Evolutionary conservation across 1,140 invertebrate genomes (phyloP).

Genomic region (Drosophila lacteicornis): DNA sequence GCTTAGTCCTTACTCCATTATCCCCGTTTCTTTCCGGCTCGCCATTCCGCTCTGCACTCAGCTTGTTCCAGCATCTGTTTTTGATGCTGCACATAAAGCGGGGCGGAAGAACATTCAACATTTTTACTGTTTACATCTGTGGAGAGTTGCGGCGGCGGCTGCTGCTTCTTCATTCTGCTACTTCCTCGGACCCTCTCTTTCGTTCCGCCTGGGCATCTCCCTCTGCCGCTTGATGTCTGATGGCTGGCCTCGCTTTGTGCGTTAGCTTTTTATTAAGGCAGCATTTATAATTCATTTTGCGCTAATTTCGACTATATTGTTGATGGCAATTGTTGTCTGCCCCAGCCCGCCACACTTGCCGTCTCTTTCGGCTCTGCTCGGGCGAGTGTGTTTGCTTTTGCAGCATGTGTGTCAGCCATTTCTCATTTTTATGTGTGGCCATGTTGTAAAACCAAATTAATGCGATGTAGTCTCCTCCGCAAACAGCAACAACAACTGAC

Average conservation of each 20-base stretch:
- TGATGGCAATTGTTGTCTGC: slow-evolving; percentile 53
- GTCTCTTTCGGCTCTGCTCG: not conserved
- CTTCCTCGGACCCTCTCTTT: slow-evolving; percentile 19
- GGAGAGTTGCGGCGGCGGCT: slow-evolving; percentile 15
- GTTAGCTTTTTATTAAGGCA: slow-evolving; percentile 63
- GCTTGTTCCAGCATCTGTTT: slow-evolving; percentile 41
- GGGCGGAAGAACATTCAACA: slow-evolving; percentile 48
- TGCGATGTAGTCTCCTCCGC: slow-evolving; percentile 70
- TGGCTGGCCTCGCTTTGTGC: slow-evolving; percentile 51
- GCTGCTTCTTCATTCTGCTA: slow-evolving; percentile 15
- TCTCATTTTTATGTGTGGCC: slow-evolving; percentile 81
- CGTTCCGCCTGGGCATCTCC: not conserved
- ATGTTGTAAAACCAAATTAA: slow-evolving; percentile 83
- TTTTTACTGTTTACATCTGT: slow-evolving; percentile 51
- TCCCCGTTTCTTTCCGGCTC: slow-evolving; percentile 9
- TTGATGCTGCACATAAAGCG: slow-evolving; percentile 52
- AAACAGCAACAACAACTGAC: slow-evolving; percentile 44
- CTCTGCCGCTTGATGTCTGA: slow-evolving; percentile 1
- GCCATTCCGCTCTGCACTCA: slow-evolving; percentile 5
- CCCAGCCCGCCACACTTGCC: not conserved
- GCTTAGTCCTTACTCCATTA: slow-evolving; percentile 9
- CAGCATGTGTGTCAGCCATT: slow-evolving; percentile 78
- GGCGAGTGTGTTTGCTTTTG: slow-evolving; percentile 26
- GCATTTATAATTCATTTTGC: slow-evolving; percentile 83
- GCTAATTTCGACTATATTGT: slow-evolving; percentile 80